Percentiles rank a stretch among this genome's conserved stretches.
phyloP scores from a whole-genome alignment of 64 coral and sea anemone species.

The Platygyra sinensis region DNA sequence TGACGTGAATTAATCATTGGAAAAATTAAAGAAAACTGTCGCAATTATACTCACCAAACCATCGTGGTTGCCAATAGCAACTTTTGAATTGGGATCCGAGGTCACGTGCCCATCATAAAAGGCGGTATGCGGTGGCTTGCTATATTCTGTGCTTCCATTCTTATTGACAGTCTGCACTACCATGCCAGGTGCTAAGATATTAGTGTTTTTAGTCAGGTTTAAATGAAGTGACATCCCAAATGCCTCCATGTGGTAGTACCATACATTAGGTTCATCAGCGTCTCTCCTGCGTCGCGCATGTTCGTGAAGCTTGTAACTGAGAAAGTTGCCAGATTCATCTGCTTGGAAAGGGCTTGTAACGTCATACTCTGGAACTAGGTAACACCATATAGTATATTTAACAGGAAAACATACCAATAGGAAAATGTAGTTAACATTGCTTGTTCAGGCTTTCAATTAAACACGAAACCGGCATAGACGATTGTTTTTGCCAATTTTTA shows the following conservation, averaged over 20 bases:
- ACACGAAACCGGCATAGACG: too few species aligned
- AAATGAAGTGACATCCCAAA: constrained; percentile 56
- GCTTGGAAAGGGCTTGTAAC: constrained; percentile 49
- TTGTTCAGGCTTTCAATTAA: too few species aligned
- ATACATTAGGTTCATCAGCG: background rate
- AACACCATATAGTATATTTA: background rate
- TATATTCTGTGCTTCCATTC: constrained; percentile 40
- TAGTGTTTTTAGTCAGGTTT: constrained; percentile 31
- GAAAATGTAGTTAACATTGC: background rate
- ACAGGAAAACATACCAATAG: background rate
- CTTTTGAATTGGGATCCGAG: constrained; percentile 52
- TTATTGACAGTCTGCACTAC: constrained; percentile 46
- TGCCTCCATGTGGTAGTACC: constrained; percentile 56
- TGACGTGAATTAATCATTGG: too few species aligned
- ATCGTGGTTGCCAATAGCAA: constrained; percentile 41
- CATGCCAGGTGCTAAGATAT: background rate
- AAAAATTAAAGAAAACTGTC: too few species aligned
- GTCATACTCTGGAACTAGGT: constrained; percentile 65
- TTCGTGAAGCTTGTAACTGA: constrained; percentile 46
- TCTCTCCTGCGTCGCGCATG: constrained; percentile 36
- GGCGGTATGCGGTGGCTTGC: background rate
- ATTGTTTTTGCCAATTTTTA: background rate
- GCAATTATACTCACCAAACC: constrained; percentile 27
- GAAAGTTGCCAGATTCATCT: constrained; percentile 50
- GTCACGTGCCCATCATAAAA: constrained; percentile 54